Evolutionary conservation across 2,888 invertebrate species (phyloP), one percentile per base, ranked within the genome.

Genomic region (Galerucella nymphaeae): DNA sequence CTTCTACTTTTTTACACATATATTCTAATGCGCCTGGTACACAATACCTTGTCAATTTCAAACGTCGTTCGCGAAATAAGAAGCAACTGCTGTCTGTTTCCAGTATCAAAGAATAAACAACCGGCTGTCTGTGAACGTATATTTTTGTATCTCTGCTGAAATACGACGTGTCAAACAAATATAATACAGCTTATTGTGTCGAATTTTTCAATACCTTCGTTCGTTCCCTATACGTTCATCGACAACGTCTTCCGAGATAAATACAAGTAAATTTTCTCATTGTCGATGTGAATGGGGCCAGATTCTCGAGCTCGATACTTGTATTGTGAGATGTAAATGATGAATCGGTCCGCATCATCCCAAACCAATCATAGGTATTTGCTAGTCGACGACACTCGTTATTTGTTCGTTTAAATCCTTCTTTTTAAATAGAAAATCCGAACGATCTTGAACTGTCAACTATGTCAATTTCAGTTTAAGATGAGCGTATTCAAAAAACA

Each of bases 261-360:
- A 80, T 78, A 77, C 78, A 78, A 78, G 77, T 80, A 80, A 80
- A 80, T 80, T 80, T 80, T 75, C 73, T 75, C 73, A 78, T 80
- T 80, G 79, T 80, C 70, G 58, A 70, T 68, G 55, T 72, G 74
- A 74, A 76, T 75, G 62, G 70, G 70, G 70, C 76, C 70, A 66
- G 76, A 72, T 75, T 62, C 73, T 75, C 72, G 72, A 75, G 75
- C 69, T 74, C 73, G 70, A 75, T 75, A 70, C 74, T 68, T 59
- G 75, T 65, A 80, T 80, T 80, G 80, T 80, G 63, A 73, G 71
- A 78, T 77, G 78, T 79, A 78, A 79, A 80, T 80, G 78, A 80
- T 79, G 77, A 78, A 80, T 80, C 75, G 77, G 72, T 72, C 72
- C 75, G 74, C 67, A 70, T 76, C 74, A 80, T 78, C 78, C 76